Evolutionary conservation across 2,113 vertebrate species (phyloP).

Genomic region (Corythaixoides concolor): DNA sequence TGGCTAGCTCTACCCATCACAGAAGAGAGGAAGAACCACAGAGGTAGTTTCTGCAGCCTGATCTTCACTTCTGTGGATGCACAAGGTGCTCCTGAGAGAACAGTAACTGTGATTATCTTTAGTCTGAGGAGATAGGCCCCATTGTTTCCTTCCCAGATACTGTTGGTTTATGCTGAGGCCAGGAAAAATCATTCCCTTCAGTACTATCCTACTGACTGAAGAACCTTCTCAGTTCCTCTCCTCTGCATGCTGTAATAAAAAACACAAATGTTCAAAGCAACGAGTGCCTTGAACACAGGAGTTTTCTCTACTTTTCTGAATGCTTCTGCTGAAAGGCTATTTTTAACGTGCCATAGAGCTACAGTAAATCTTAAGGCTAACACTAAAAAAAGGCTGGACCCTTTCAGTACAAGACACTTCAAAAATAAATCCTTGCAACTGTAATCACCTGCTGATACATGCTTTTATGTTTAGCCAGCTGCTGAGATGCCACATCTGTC

Average conservation of each 20-base stretch:
- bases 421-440: conserved; percentile 41
- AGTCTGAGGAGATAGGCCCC: not conserved
- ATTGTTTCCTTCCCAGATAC: conserved; percentile 1
- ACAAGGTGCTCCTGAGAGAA: not conserved
- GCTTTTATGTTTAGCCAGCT: conserved; percentile 56
- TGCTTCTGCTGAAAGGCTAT: not conserved
- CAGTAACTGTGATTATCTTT: not conserved
- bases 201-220: not conserved
- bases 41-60: not conserved
- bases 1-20: not conserved
- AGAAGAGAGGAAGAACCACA: not conserved
- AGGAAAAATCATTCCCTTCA: not conserved
- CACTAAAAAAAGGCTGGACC: not conserved
- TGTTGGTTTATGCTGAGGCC: not conserved
- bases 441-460: conserved; percentile 36
- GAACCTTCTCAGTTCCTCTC: conserved; percentile 15
- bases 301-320: not conserved
- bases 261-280: conserved; percentile 24
- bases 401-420: not conserved
- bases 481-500: conserved; percentile 56
- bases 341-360: not conserved
- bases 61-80: not conserved
- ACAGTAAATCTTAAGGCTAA: not conserved
- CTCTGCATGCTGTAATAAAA: not conserved
- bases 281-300: not conserved